Evolutionary conservation across 2,797 vertebrate species (phyloP).

Genomic region (Gymnocypris eckloni): DNA sequence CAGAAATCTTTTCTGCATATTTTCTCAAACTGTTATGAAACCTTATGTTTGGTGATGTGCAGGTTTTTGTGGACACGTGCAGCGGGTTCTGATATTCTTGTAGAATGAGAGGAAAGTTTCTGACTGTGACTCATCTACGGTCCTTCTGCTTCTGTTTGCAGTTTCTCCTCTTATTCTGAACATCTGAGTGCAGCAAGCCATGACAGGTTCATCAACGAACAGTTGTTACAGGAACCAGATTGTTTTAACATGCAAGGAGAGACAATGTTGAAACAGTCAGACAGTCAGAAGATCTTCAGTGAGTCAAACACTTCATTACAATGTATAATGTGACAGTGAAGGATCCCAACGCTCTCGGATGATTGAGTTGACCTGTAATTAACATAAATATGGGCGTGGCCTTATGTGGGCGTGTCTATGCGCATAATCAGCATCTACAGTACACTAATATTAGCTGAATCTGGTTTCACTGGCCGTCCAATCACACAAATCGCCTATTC

Average conservation of each 20-base stretch:
- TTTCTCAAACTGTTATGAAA: not conserved
- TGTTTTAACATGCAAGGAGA: not conserved
- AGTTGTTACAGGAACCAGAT: not conserved
- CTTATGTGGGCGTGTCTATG: not conserved
- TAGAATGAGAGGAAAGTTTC: not conserved
- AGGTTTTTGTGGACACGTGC: not conserved
- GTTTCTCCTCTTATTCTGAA: not conserved
- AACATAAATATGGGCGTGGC: not conserved
- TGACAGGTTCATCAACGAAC: not conserved
- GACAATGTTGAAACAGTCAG: not conserved
- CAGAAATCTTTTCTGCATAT: no score
- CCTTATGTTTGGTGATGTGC: not conserved
- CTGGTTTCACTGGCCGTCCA: not conserved
- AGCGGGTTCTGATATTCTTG: not conserved
- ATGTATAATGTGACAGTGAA: not conserved
- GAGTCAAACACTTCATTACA: not conserved
- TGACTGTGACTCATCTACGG: slow-evolving; percentile 41
- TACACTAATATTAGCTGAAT: not conserved
- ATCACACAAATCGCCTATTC: not conserved
- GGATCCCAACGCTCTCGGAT: not conserved
- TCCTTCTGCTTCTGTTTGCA: not conserved
- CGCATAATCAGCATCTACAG: not conserved
- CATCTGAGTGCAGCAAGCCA: not conserved
- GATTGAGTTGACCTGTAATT: not conserved
- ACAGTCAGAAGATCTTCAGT: not conserved